Percentiles rank a stretch among this genome's conserved stretches.
Conservation (phyloP, 2,888 invertebrate species). For the Oithona nana region DNA sequence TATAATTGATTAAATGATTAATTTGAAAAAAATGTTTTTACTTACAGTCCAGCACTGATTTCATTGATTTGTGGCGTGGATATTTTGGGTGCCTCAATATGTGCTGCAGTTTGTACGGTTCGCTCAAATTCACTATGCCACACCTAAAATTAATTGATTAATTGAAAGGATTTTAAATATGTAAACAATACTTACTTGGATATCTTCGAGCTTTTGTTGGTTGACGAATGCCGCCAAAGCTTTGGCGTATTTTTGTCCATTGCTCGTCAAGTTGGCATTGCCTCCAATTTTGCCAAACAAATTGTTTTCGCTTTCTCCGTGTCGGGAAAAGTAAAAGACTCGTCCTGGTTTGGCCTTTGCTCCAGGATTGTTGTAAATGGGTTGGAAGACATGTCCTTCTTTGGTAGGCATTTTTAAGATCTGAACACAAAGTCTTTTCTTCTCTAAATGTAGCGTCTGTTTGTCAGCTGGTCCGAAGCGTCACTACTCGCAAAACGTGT, state of each 20-base stretch:
- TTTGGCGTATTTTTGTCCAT: conserved; percentile 60
- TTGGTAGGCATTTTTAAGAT: too few relatives aligned
- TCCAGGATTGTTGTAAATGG: too few relatives aligned
- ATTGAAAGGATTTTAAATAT: too few relatives aligned
- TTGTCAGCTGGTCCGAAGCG: too few relatives aligned
- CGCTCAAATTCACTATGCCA: conserved; percentile 26
- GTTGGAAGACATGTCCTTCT: not conserved
- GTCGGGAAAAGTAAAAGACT: conserved; percentile 43
- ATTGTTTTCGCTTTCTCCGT: conserved; percentile 77
- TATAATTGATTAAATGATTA: too few relatives aligned
- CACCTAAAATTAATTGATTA: too few relatives aligned
- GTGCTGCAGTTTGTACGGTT: conserved; percentile 81
- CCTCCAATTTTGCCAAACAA: conserved; percentile 84
- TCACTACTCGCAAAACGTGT: too few relatives aligned
- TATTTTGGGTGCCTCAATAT: conserved; percentile 80
- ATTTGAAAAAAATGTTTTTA: too few relatives aligned
- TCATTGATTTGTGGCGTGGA: conserved; percentile 96
- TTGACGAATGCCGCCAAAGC: conserved; percentile 60
- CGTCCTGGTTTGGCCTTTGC: not conserved
- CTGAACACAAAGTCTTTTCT: too few relatives aligned
- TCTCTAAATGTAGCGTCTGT: too few relatives aligned
- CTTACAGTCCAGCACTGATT: conserved; percentile 40
- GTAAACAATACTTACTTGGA: too few relatives aligned
- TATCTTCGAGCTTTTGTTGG: conserved; percentile 49
- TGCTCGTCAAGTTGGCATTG: conserved; percentile 58